Conservation (phyloP, 2,113 vertebrate genomes). For the Apteryx mantelli region DNA sequence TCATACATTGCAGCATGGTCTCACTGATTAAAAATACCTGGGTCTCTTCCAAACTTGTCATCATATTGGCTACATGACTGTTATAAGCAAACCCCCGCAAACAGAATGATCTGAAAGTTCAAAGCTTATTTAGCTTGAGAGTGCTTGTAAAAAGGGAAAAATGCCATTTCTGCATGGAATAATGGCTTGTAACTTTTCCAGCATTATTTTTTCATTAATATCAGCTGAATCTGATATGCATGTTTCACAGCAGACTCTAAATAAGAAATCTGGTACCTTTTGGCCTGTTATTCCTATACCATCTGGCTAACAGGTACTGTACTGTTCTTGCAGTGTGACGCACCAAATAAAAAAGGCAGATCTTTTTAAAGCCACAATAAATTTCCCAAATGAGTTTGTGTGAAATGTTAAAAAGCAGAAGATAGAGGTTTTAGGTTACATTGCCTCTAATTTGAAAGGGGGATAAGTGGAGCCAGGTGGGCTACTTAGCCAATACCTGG, state of each 20-base stretch:
- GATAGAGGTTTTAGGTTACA: conserved; percentile 79
- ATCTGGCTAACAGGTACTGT: conserved; percentile 82
- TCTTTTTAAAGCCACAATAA: conserved; percentile 78
- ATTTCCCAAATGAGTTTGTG: conserved; percentile 79
- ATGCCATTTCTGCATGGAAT: conserved; percentile 76
- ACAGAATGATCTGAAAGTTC: conserved; percentile 74
- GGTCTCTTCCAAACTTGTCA: conserved; percentile 70
- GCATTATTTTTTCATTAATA: conserved; percentile 74
- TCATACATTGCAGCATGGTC: conserved; percentile 49
- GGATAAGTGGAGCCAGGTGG: conserved; percentile 81
- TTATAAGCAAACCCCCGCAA: conserved; percentile 67
- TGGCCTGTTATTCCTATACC: conserved; percentile 71
- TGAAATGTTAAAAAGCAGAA: conserved; percentile 81
- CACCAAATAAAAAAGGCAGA: conserved; percentile 80
- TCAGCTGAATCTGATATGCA: conserved; percentile 74
- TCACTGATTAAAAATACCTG: conserved; percentile 78
- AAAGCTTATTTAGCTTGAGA: conserved; percentile 77
- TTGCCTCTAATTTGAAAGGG: conserved; percentile 75
- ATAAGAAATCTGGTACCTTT: conserved; percentile 77
- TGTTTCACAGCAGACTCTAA: conserved; percentile 71
- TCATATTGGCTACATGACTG: conserved; percentile 70
- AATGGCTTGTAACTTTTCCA: conserved; percentile 78
- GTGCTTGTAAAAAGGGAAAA: conserved; percentile 73
- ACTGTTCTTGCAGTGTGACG: conserved; percentile 74
- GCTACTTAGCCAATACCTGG: conserved; percentile 57